Evolutionary conservation across 2,888 invertebrate genomes (phyloP), one percentile per base, ranked within the genome.

Genomic region (Baccha elongata): DNA sequence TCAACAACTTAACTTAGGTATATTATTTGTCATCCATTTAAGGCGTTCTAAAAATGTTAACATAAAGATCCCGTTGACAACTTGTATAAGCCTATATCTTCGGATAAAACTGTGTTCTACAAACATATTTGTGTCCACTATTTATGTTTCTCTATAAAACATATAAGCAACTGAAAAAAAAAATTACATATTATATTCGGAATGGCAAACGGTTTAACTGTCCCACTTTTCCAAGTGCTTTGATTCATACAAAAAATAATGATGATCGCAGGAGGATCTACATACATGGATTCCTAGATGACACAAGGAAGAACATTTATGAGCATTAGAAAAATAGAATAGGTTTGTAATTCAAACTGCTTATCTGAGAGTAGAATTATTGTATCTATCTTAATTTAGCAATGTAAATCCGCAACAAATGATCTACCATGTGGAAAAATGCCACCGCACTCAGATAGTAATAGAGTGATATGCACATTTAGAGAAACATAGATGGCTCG

Each of bases 401-500:
- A 73, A 3, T 23, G 23, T 6, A 0, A 58, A 40, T 48, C 53
- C 35, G 15, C 32, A 48, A 53, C 46, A 55, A 62, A 55, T 55
- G 73, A 79, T 55, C 46, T 29, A 53, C 42, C 68, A 46, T 17
- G 21, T 21, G 55, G 23, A 71, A 46, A 68, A 60, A 68, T 46
- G 17, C 21, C 8, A 17, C 32, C 52, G 26, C 55, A 60, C 69
- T 35, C 53, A 37, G 13, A 37, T 13, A 53, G 35, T 15, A 13
- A 8, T 23, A 50, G 29, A 58, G 55, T 29, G 13, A 29, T 52
- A 67, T 53, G 52, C 23, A 50, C 76, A 78, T 78, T 71, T 64
- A 8, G 40, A 65, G 58, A 72, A 72, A 50, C 65, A 73, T 72
- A 64, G 62, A 74, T 68, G 69, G 53, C 80, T 69, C 21, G 75